A percentile compares a stretch with the other conserved stretches of the same genome.
Evolutionary conservation across 2,797 vertebrate genomes (phyloP).

Genomic region (Intellagama lesueurii): DNA sequence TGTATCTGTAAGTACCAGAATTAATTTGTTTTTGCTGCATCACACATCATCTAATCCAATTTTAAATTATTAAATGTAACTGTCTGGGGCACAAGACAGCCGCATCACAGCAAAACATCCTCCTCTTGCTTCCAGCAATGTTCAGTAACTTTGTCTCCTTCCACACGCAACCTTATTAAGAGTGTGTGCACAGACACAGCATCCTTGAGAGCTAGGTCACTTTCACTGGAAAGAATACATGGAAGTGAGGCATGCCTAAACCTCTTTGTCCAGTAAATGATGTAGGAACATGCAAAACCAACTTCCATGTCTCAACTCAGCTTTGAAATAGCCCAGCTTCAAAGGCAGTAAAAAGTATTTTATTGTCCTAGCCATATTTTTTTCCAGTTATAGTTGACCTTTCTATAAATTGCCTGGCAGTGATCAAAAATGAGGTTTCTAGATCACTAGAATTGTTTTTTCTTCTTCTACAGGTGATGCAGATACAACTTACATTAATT

Average conservation of each 20-base stretch:
- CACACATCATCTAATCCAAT: background rate
- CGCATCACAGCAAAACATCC: background rate
- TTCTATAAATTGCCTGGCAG: background rate
- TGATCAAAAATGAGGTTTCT: background rate
- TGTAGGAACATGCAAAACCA: background rate
- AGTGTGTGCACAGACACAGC: background rate
- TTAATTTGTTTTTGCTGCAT: background rate
- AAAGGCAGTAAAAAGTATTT: background rate
- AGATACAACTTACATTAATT: constrained; percentile 79
- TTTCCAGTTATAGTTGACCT: background rate
- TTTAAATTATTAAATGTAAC: background rate
- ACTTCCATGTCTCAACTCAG: background rate
- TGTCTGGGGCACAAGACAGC: background rate
- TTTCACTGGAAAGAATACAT: background rate
- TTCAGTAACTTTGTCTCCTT: background rate
- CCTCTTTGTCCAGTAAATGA: background rate
- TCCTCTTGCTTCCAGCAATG: background rate
- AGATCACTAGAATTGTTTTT: background rate
- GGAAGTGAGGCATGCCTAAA: too few species aligned
- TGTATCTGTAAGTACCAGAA: constrained; percentile 76
- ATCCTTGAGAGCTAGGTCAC: too few species aligned
- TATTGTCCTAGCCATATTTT: background rate
- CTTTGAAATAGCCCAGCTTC: background rate
- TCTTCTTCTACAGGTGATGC: constrained; percentile 69
- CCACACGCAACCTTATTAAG: too few species aligned